These are phyloP conservation scores for Serilophus lunatus DNA, from an alignment of 2,113 vertebrate genomes.

Conservation along the genomic window DNA sequence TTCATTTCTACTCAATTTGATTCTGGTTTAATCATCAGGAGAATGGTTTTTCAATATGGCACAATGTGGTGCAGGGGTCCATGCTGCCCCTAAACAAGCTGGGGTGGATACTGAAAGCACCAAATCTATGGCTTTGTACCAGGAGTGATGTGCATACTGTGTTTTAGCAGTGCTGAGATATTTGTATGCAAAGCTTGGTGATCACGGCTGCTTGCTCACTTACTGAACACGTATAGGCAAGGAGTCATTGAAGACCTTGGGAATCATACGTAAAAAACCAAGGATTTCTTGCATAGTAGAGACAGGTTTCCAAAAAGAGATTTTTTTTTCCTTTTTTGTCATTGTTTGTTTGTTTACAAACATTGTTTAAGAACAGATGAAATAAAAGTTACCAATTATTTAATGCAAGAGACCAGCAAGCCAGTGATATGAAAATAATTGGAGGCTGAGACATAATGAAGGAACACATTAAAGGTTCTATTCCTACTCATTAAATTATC, in stretches of 20 bases:
- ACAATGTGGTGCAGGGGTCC: neutral
- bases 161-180: neutral
- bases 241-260: neutral
- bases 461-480: neutral
- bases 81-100: neutral
- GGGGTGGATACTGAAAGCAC: neutral
- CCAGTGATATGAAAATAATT: neutral
- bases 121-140: no score
- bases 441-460: neutral
- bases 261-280: neutral
- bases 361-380: neutral
- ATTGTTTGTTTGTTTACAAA: neutral
- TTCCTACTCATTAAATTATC: neutral
- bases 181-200: neutral
- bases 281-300: neutral
- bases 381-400: neutral
- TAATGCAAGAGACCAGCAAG: neutral
- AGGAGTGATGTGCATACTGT: neutral
- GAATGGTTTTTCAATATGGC: neutral
- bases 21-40: neutral
- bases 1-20: neutral
- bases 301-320: neutral
- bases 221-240: neutral
- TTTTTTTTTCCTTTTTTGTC: neutral
- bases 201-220: neutral